Percentiles rank a stretch among this genome's conserved stretches.
Conservation (phyloP, 2,797 vertebrate genomes). For the Gallinago solitaria region DNA sequence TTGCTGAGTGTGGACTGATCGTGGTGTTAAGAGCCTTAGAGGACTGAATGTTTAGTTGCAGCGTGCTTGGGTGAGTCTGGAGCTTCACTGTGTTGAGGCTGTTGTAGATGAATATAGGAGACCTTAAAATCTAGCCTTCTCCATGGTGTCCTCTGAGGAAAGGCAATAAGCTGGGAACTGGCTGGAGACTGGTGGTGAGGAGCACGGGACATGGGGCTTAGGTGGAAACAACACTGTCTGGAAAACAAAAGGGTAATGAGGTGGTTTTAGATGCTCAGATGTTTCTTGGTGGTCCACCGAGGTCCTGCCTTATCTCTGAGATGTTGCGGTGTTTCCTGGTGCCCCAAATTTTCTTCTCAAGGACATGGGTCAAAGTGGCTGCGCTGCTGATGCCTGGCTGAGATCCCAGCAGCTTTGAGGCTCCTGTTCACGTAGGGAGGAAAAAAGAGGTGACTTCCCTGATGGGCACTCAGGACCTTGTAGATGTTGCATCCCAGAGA, state of each 20-base stretch:
- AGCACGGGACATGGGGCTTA: background rate
- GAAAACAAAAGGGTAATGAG: background rate
- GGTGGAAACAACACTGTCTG: background rate
- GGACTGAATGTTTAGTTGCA: fast-evolving
- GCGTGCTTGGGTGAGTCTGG: background rate
- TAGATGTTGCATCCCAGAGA: background rate
- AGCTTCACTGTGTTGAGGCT: background rate
- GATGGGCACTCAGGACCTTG: background rate
- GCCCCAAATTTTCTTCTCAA: background rate
- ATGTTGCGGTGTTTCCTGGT: background rate
- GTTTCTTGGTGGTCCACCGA: background rate
- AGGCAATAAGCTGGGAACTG: background rate
- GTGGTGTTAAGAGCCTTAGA: background rate
- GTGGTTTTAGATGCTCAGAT: background rate
- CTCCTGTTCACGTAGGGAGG: background rate
- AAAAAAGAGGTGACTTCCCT: background rate
- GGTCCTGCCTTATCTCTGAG: background rate
- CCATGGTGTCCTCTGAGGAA: background rate
- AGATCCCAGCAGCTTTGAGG: background rate
- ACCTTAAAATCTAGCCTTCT: background rate
- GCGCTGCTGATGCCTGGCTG: background rate
- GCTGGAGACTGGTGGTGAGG: background rate
- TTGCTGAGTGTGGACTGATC: background rate
- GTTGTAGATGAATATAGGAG: background rate
- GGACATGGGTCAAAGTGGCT: background rate